Evolutionary conservation across 2,888 invertebrate genomes (phyloP).

Genomic region (Laothoe populi): DNA sequence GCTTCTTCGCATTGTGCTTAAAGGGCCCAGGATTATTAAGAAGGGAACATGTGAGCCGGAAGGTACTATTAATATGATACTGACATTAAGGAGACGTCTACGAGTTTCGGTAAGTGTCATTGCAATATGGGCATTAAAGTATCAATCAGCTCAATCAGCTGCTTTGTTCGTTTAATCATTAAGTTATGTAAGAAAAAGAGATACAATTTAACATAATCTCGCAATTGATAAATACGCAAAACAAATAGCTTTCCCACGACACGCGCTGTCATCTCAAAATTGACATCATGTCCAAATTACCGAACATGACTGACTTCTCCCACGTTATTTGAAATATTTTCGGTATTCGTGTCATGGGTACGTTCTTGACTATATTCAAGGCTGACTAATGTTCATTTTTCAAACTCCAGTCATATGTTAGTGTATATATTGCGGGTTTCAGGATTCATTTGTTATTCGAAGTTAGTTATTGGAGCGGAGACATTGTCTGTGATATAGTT

Average conservation of each 20-base stretch:
- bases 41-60: no score
- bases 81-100: no score
- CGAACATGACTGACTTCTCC: constrained; percentile 3
- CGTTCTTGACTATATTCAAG: constrained; percentile 3
- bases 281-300: not conserved
- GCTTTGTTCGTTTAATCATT: no score
- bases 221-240: no score
- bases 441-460: not conserved
- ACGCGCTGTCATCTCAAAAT: not conserved
- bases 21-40: no score
- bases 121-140: no score
- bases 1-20: no score
- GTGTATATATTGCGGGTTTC: constrained; percentile 3
- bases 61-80: no score
- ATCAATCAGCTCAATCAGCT: no score
- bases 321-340: constrained; percentile 15
- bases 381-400: constrained; percentile 10
- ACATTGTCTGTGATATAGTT: not conserved
- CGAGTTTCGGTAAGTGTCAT: no score
- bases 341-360: constrained; percentile 9
- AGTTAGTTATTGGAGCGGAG: not conserved
- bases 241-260: not conserved
- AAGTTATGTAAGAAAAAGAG: no score
- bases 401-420: not conserved
- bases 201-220: no score